These are phyloP conservation scores for Eugnorisma glareosa DNA, from an alignment of 2,888 invertebrate species.

Conservation along the genomic window DNA sequence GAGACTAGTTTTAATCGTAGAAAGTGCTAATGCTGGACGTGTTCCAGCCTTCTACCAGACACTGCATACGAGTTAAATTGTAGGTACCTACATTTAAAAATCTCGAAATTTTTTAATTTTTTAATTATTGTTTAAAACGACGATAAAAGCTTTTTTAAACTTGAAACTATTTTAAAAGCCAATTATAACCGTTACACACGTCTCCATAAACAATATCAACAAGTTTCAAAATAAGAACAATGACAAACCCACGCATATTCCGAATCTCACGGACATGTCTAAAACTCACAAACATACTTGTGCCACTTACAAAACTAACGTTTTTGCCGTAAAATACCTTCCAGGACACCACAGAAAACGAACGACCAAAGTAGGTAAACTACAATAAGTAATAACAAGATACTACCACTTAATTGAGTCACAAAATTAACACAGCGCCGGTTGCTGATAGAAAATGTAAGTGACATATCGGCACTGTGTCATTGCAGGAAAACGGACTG, in stretches of 20 bases:
- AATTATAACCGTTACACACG: slow-evolving; percentile 4
- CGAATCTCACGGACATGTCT: slow-evolving; percentile 46
- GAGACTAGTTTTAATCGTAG: not conserved
- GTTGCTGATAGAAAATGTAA: slow-evolving; percentile 38
- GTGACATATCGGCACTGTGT: slow-evolving; percentile 47
- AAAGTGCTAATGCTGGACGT: not conserved
- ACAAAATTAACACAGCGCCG: slow-evolving; percentile 38
- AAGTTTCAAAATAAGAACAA: slow-evolving; percentile 52
- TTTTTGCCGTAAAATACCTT: slow-evolving; percentile 24
- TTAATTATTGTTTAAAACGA: too few relatives aligned
- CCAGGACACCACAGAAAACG: slow-evolving; percentile 2
- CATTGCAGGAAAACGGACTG: slow-evolving; percentile 62
- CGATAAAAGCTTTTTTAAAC: not conserved
- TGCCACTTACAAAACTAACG: slow-evolving; percentile 44
- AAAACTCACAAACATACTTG: slow-evolving; percentile 35
- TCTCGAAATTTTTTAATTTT: too few relatives aligned
- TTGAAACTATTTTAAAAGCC: not conserved
- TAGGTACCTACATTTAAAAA: not conserved
- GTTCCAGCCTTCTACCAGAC: not conserved
- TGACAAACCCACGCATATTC: slow-evolving; percentile 46
- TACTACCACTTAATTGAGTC: slow-evolving; percentile 24
- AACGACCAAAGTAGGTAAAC: slow-evolving; percentile 46
- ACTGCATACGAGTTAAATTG: not conserved
- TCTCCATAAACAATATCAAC: slow-evolving; percentile 16
- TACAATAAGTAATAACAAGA: slow-evolving; percentile 46